Percentiles rank a stretch among this genome's conserved stretches.
phyloP scores from a whole-genome alignment of 2,797 vertebrate genomes.

The Meriones psammophilus region DNA sequence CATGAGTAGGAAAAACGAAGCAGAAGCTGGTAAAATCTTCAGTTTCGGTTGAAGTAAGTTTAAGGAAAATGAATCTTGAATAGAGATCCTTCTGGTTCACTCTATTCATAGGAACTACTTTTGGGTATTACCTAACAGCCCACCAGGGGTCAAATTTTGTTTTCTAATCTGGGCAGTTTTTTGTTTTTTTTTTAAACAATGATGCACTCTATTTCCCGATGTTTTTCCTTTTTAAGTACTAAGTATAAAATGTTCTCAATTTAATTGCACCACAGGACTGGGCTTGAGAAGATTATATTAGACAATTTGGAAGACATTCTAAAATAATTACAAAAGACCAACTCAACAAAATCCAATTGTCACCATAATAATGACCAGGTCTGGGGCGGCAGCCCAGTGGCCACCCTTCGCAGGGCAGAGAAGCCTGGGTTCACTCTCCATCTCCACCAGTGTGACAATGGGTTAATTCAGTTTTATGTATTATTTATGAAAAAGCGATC shows the following conservation, averaged over 20 bases:
- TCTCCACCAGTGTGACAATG: neutral
- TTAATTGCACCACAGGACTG: neutral
- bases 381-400: neutral
- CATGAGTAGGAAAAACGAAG: neutral
- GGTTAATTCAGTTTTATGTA: neutral
- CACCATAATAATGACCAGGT: neutral
- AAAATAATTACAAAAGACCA: constrained; percentile 1
- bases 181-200: neutral
- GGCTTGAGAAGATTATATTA: neutral
- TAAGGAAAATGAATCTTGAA: neutral
- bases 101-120: neutral
- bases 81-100: neutral
- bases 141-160: neutral
- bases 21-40: neutral
- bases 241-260: neutral
- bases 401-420: neutral
- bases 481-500: neutral
- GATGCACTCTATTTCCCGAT: neutral
- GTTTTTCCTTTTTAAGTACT: constrained; percentile 4
- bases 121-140: neutral
- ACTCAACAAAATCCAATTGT: neutral
- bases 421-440: neutral
- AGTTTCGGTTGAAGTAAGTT: neutral
- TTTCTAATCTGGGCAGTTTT: neutral
- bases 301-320: neutral